phyloP scores from a whole-genome alignment of 2,797 vertebrate species.

The Gymnoscopelus microlampas region DNA sequence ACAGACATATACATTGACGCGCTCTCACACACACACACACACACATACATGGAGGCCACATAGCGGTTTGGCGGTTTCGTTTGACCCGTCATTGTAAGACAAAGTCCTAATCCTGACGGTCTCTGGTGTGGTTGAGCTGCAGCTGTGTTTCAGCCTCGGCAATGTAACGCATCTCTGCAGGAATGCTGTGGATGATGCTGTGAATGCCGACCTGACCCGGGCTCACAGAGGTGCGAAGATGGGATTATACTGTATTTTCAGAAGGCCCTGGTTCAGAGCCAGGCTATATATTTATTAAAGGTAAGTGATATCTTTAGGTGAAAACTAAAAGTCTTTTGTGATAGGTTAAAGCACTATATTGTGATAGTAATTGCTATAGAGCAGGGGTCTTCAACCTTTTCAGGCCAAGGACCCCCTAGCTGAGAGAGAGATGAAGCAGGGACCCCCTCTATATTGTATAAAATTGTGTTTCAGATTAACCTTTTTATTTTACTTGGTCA shows the following conservation, averaged over 20 bases:
- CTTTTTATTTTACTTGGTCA: too few relatives aligned
- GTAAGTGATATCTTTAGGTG: too few relatives aligned
- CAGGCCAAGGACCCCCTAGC: too few relatives aligned
- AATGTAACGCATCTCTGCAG: slow-evolving; percentile 42
- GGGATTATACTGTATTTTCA: background rate
- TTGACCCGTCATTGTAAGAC: slow-evolving; percentile 47
- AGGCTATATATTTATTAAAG: slow-evolving; percentile 27
- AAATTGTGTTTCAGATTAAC: too few relatives aligned
- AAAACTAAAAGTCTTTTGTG: too few relatives aligned
- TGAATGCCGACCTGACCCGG: slow-evolving; percentile 25
- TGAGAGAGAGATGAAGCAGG: too few relatives aligned
- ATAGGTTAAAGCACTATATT: too few relatives aligned
- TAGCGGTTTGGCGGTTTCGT: slow-evolving; percentile 44
- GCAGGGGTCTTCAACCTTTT: too few relatives aligned
- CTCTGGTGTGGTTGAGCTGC: slow-evolving; percentile 52
- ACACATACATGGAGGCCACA: slow-evolving; percentile 18
- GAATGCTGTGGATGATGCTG: slow-evolving; percentile 33
- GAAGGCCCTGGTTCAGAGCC: background rate
- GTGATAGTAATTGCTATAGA: too few relatives aligned
- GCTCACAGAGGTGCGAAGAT: slow-evolving; percentile 17
- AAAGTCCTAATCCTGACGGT: slow-evolving; percentile 39
- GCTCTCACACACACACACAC: too few relatives aligned
- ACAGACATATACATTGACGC: background rate
- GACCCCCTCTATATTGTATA: too few relatives aligned
- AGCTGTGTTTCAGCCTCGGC: slow-evolving; percentile 56